phyloP scores from a whole-genome alignment of 2,797 vertebrate genomes.

The Pogonophryne albipinna region DNA sequence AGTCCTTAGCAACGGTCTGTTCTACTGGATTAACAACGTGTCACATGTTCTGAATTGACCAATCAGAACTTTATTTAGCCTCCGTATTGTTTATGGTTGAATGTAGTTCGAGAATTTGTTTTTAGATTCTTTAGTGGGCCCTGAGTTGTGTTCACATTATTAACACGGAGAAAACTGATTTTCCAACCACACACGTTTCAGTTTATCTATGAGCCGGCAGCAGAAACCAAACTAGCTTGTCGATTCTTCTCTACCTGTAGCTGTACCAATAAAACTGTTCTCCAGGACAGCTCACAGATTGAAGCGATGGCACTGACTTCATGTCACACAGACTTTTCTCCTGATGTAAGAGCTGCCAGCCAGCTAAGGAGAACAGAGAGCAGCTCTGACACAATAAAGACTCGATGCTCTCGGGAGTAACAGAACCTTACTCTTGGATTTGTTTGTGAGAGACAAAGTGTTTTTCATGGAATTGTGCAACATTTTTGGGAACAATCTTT shows the following conservation, averaged over 20 bases:
- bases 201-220: too few species aligned
- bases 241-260: constrained; percentile 3
- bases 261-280: constrained; percentile 18
- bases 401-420: constrained; percentile 30
- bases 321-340: constrained; percentile 36
- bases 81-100: too few species aligned
- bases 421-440: not conserved
- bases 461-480: not conserved
- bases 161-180: not conserved
- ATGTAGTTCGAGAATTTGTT: too few species aligned
- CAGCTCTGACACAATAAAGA: constrained; percentile 38
- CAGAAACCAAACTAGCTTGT: not conserved
- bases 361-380: constrained; percentile 40
- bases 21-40: too few species aligned
- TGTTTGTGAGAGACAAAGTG: not conserved
- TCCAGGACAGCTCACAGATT: constrained; percentile 26
- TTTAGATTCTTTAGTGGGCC: too few species aligned
- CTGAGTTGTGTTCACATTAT: not conserved
- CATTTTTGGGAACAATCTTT: too few species aligned
- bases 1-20: too few species aligned
- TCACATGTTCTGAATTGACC: too few species aligned
- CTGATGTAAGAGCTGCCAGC: constrained; percentile 34
- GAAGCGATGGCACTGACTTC: constrained; percentile 31
- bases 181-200: not conserved
- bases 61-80: too few species aligned